Evolutionary conservation across 2,797 vertebrate genomes (phyloP).

Genomic region (Trachurus trachurus): DNA sequence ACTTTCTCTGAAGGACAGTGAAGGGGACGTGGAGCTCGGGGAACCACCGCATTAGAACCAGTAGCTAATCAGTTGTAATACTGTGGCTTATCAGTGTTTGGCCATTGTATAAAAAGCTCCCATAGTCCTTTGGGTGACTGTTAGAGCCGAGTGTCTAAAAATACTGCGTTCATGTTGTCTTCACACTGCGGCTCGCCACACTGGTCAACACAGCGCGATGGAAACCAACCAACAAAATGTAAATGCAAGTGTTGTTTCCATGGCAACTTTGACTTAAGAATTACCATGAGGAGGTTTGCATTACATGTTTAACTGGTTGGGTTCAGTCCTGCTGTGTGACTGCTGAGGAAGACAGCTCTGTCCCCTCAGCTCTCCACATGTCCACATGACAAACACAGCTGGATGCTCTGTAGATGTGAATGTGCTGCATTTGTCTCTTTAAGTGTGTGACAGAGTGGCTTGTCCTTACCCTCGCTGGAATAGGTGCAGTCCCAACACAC

Average conservation of each 20-base stretch:
- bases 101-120: constrained; percentile 27
- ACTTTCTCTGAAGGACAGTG: constrained; percentile 45
- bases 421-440: background rate
- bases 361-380: background rate
- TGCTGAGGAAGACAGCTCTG: background rate
- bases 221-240: background rate
- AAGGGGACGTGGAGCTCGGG: constrained; percentile 23
- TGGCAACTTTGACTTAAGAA: background rate
- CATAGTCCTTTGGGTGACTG: constrained; percentile 22
- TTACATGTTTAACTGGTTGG: background rate
- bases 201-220: background rate
- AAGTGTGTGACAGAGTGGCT: background rate
- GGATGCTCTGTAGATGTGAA: background rate
- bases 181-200: background rate
- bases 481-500: background rate
- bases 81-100: no score
- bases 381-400: background rate
- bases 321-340: background rate
- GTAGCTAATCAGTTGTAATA: no score
- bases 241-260: background rate
- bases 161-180: background rate
- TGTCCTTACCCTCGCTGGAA: background rate
- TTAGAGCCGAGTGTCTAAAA: background rate
- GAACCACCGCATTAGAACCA: background rate
- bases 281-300: background rate